These are phyloP conservation scores for Phaonia tiefii DNA, from an alignment of 2,888 invertebrate species.

Conservation along the genomic window DNA sequence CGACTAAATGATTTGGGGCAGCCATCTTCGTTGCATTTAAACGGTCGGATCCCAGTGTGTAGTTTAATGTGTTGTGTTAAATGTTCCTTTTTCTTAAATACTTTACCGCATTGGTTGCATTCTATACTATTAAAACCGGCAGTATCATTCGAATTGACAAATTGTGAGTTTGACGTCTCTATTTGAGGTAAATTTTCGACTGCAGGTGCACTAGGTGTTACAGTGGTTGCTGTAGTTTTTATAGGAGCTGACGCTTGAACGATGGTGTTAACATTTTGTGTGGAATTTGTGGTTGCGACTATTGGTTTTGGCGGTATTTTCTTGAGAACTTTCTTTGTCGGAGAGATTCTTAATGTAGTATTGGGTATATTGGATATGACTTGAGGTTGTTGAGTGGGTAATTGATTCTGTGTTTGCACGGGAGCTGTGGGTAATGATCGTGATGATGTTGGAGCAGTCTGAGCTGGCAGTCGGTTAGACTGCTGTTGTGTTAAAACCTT, in stretches of 20 bases:
- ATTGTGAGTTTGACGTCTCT: background rate
- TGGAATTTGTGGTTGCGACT: conserved; percentile 64
- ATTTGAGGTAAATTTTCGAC: conserved; percentile 42
- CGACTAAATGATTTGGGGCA: conserved; percentile 86
- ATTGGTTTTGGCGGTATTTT: conserved; percentile 77
- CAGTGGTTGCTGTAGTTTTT: conserved; percentile 41
- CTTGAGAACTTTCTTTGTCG: conserved; percentile 69
- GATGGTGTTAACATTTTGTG: conserved; percentile 37
- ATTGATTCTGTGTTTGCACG: conserved; percentile 63
- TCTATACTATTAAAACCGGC: conserved; percentile 71
- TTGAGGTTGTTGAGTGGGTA: conserved; percentile 33
- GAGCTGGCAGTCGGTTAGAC: conserved; percentile 65
- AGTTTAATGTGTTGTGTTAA: conserved; percentile 86
- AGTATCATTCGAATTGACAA: background rate
- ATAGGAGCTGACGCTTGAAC: conserved; percentile 23
- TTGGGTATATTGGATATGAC: conserved; percentile 57
- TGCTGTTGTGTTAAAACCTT: conserved; percentile 54
- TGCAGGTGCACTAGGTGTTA: conserved; percentile 40
- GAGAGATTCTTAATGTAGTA: conserved; percentile 52
- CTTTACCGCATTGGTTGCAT: conserved; percentile 84
- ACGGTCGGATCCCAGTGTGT: conserved; percentile 86
- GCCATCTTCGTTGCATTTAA: conserved; percentile 82
- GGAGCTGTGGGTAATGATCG: conserved; percentile 30
- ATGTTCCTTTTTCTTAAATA: conserved; percentile 86
- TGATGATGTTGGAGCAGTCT: conserved; percentile 68